Base-by-base conservation (phyloP, 2,888 invertebrate species). In the Cheilosia soror region DNA sequence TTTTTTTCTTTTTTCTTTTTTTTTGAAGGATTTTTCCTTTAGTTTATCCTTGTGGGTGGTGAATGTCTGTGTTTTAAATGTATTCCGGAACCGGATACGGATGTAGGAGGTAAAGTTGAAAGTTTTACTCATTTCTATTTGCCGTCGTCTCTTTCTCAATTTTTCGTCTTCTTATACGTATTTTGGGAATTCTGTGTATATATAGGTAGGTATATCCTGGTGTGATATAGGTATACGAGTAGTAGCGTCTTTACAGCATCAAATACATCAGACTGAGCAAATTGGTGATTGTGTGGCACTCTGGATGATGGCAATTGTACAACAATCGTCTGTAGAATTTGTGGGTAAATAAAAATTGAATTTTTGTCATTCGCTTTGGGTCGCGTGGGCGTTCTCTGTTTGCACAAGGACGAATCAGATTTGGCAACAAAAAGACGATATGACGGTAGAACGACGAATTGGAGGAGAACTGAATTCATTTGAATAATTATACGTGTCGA, bases 321-420 rank as follows among this genome's bases (percentile, higher is more conserved):
- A 69, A 68, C 68, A 83, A 53, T 83, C 58, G 71, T 77, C 49
- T 60, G 31, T 49, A 40, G 49, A 62, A 73, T 63, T 73, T 73
- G 62, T 15, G 73, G 78, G 63, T 51, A 83, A 78, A 83, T 73
- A 83, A 63, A 73, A 60, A 65, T 60, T 72, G 60, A 55, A 53
- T 27, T 72, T 72, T 66, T 82, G 72, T 78, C 82, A 78, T 72
- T 83, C 72, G 77, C 77, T 83, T 69, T 47, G 53, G 66, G 42
- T 72, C 15, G 31, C 20, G 51, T 55, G 83, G 83, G 83, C 83
- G 83, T 78, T 68, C 69, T 73, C 73, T 57, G 15, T 44, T 77
- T 68, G 68, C 73, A 78, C 78, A 78, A 69, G 78, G 73, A 83
- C 83, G 69, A 78, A 69, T 78, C 63, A 55, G 55, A 78, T 77